phyloP scores from a whole-genome alignment of 2,888 invertebrate species.

The Anodontia alba region DNA sequence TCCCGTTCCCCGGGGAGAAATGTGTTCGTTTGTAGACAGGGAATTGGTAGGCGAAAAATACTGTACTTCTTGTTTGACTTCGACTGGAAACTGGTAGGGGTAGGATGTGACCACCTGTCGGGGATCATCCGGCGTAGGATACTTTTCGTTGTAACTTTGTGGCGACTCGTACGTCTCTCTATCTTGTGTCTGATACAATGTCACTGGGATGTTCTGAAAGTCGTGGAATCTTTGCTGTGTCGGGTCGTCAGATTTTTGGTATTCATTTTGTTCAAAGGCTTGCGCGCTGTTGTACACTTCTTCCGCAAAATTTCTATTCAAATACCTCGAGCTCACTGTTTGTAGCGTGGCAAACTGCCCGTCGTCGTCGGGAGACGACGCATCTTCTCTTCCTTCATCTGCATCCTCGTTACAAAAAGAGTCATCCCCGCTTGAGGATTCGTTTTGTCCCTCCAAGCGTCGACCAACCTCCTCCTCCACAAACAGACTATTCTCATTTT shows the following conservation, averaged over 20 bases:
- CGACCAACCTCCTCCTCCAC: conserved; percentile 37
- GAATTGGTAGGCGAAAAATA: not conserved
- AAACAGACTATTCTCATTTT: conserved; percentile 39
- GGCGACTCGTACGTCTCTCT: not conserved
- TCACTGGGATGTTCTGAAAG: conserved; percentile 3
- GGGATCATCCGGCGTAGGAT: not conserved
- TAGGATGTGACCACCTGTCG: not conserved
- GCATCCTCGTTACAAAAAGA: conserved; percentile 40
- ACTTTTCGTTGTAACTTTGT: not conserved
- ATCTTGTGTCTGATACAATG: not conserved
- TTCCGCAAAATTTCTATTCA: not conserved
- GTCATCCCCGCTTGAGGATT: conserved; percentile 53
- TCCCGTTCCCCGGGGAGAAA: not conserved
- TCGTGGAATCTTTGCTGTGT: not conserved
- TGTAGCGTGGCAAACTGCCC: conserved; percentile 40
- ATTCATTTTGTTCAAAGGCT: not conserved
- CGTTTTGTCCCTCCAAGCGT: conserved; percentile 38
- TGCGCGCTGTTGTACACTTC: conserved; percentile 10
- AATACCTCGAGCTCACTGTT: conserved; percentile 37
- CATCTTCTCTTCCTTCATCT: conserved; percentile 14
- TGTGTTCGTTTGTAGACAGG: not conserved
- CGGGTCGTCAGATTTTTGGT: not conserved
- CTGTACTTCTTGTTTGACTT: not conserved
- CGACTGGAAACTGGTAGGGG: not conserved
- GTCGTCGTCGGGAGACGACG: not conserved